phyloP scores from a whole-genome alignment of 2,797 vertebrate genomes.

The Peromyscus attwateri region DNA sequence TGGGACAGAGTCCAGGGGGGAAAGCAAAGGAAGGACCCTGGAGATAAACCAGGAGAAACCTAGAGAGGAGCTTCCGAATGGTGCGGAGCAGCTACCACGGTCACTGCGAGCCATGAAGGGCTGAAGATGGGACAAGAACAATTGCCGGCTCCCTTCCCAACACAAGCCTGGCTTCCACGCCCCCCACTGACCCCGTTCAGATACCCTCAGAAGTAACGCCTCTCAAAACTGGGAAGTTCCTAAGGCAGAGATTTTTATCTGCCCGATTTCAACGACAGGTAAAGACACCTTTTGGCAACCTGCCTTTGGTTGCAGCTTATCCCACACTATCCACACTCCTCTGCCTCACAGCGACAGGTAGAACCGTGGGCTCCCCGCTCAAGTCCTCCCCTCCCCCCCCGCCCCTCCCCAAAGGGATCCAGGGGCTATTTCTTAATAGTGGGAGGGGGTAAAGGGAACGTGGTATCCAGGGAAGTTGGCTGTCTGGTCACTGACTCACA shows the following conservation, averaged over 20 bases:
- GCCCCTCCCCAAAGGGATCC: conserved; percentile 4
- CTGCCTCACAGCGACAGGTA: not conserved
- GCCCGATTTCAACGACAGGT: not conserved
- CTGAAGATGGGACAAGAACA: no score
- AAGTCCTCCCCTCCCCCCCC: not conserved
- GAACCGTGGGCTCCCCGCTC: not conserved
- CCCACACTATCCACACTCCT: not conserved
- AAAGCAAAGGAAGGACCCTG: not conserved
- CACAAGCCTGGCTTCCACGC: not conserved
- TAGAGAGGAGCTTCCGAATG: not conserved
- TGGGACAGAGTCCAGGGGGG: not conserved
- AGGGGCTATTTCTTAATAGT: conserved; percentile 64
- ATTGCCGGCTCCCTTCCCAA: not conserved
- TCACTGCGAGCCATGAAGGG: not conserved
- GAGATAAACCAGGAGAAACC: conserved; percentile 14
- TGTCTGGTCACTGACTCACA: conserved; percentile 86
- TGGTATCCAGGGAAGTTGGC: conserved; percentile 79
- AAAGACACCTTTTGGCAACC: not conserved
- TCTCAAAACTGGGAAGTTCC: not conserved
- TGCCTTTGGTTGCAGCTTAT: not conserved
- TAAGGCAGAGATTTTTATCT: not conserved
- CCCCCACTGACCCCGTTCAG: not conserved
- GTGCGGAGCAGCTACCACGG: not conserved
- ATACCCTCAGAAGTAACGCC: not conserved
- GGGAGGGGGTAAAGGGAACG: conserved; percentile 46